A percentile compares a stretch with the other conserved stretches of the same genome.
Evolutionary conservation across 2,888 invertebrate species (phyloP).

Genomic region (Mystacides longicornis): DNA sequence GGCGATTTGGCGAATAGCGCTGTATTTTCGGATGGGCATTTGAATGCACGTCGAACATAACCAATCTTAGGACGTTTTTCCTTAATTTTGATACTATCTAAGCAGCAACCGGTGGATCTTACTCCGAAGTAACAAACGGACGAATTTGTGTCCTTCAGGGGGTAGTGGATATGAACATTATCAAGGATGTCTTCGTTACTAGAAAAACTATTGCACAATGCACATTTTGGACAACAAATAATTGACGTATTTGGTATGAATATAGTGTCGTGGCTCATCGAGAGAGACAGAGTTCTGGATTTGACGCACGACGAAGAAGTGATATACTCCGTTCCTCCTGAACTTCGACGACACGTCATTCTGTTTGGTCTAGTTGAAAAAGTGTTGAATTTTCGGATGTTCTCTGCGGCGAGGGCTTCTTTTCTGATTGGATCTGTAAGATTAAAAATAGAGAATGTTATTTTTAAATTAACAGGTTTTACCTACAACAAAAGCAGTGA

Average conservation of each 20-base stretch:
- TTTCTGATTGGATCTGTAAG: neutral
- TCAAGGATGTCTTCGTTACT: neutral
- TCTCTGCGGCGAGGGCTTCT: conserved; percentile 23
- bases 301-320: neutral
- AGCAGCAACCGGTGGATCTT: neutral
- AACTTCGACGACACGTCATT: neutral
- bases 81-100: neutral
- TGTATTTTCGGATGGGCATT: neutral
- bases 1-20: neutral
- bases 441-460: neutral
- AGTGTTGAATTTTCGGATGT: neutral
- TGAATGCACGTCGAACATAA: no score
- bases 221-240: neutral
- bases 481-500: no score
- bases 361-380: neutral
- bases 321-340: neutral
- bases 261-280: neutral
- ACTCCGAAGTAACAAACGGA: neutral
- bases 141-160: neutral
- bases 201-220: neutral
- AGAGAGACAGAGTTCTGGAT: neutral
- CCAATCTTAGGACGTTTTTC: neutral
- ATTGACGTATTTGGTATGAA: neutral
- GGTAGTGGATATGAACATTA: neutral
- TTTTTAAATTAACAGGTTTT: neutral